Percentiles rank a stretch among this genome's conserved stretches.
These are phyloP conservation scores for Hofmannophila pseudospretella DNA, from an alignment of 2,888 invertebrate genomes.

Conservation along the genomic window DNA sequence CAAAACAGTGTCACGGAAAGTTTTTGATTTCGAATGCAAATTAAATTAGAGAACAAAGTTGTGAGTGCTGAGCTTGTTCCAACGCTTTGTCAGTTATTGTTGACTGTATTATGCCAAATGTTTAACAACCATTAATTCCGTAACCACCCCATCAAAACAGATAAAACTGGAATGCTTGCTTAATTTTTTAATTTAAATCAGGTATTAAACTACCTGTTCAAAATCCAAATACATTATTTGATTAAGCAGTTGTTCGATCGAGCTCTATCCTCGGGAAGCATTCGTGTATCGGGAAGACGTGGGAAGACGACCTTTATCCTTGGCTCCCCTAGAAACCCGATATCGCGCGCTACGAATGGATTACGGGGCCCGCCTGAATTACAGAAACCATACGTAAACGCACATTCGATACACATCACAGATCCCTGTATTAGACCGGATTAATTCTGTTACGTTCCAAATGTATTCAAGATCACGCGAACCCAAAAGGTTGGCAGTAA, in stretches of 20 bases:
- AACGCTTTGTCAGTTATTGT: slow-evolving; percentile 52
- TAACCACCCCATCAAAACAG: slow-evolving; percentile 11
- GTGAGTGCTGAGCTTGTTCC: slow-evolving; percentile 56
- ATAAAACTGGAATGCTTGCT: slow-evolving; percentile 1
- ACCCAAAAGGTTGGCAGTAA: slow-evolving; percentile 39
- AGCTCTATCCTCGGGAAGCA: neutral
- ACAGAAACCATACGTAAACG: slow-evolving; percentile 71
- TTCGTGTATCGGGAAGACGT: slow-evolving; percentile 11
- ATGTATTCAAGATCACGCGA: slow-evolving; percentile 48
- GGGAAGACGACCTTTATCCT: slow-evolving; percentile 38
- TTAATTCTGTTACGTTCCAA: slow-evolving; percentile 60
- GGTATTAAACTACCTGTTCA: neutral
- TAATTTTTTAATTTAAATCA: neutral
- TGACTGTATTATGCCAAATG: slow-evolving; percentile 46
- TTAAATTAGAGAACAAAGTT: slow-evolving; percentile 74
- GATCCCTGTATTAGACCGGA: slow-evolving; percentile 61
- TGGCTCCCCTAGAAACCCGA: slow-evolving; percentile 56
- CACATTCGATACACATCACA: slow-evolving; percentile 61
- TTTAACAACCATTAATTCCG: slow-evolving; percentile 41
- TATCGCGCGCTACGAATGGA: slow-evolving; percentile 60
- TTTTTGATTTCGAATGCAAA: slow-evolving; percentile 77
- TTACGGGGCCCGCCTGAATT: slow-evolving; percentile 69
- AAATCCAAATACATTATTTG: no score
- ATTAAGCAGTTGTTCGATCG: slow-evolving; percentile 1
- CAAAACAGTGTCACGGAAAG: slow-evolving; percentile 78